Conservation (phyloP, 1,140 invertebrate species). For the Drosophila bocqueti region DNA sequence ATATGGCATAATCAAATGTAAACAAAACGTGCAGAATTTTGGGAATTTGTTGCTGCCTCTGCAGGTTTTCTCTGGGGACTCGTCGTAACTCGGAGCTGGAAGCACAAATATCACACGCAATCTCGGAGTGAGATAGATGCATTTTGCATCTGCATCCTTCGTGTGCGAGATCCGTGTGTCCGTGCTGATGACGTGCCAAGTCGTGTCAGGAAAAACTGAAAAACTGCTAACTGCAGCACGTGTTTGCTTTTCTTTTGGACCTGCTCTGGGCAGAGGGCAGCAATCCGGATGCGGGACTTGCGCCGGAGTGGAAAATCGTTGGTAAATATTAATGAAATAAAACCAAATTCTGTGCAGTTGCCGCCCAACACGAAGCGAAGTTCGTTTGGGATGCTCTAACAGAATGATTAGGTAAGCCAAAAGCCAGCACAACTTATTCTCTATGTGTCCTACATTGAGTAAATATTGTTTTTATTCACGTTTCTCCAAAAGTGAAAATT, state of each 20-base stretch:
- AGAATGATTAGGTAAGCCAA: constrained; percentile 15
- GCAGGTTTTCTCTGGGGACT: constrained; percentile 10
- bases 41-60: constrained; percentile 40
- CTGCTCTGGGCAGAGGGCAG: not conserved
- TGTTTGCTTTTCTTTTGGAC: constrained; percentile 26
- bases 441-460: not conserved
- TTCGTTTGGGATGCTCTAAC: constrained; percentile 15
- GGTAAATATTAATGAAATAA: constrained; percentile 32
- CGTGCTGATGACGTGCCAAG: constrained; percentile 43
- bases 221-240: constrained; percentile 24
- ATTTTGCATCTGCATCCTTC: constrained; percentile 14
- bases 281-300: not conserved
- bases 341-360: constrained; percentile 7
- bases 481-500: not conserved
- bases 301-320: constrained; percentile 28
- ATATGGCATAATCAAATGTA: constrained; percentile 49
- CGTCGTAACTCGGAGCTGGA: not conserved
- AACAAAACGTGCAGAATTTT: constrained; percentile 60
- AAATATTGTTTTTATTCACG: not conserved
- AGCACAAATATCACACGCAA: constrained; percentile 12
- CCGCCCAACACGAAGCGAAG: not conserved
- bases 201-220: constrained; percentile 28
- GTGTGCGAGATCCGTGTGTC: constrained; percentile 19
- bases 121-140: constrained; percentile 3
- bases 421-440: constrained; percentile 19